phyloP scores from a whole-genome alignment of 2,888 invertebrate genomes.

The Thysanoteuthis rhombus region DNA sequence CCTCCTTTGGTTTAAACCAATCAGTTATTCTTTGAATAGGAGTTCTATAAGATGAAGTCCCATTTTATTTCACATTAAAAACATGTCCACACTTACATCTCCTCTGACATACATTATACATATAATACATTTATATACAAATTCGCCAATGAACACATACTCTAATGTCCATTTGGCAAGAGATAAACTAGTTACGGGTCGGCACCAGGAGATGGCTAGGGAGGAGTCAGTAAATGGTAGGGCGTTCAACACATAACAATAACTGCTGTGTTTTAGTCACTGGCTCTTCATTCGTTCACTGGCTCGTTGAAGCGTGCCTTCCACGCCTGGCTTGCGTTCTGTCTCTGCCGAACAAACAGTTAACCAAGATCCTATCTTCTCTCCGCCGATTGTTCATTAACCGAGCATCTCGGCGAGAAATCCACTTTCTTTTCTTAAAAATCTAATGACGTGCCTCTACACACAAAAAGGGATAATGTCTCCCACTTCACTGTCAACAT shows the following conservation, averaged over 20 bases:
- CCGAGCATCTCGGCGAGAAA: neutral
- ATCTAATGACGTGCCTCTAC: neutral
- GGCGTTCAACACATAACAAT: neutral
- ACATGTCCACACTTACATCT: neutral
- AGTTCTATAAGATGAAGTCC: neutral
- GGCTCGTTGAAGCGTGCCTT: neutral
- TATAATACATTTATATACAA: neutral
- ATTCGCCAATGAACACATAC: neutral
- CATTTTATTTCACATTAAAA: neutral
- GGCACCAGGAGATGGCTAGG: neutral
- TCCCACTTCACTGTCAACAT: neutral
- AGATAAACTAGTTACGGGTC: neutral
- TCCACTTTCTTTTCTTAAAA: neutral
- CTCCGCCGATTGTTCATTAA: neutral
- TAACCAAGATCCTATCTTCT: neutral
- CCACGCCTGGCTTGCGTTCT: neutral
- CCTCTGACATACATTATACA: neutral
- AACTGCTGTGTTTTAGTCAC: neutral
- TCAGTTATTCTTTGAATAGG: neutral
- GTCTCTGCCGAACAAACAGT: neutral
- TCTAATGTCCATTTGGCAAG: conserved; percentile 12
- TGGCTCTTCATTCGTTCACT: neutral
- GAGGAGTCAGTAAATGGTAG: too few species aligned
- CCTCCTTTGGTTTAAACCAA: neutral
- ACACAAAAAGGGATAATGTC: neutral